Percentiles rank a stretch among this genome's conserved stretches.
Evolutionary conservation across 1,140 invertebrate species (phyloP).

Genomic region (Apis cerana): DNA sequence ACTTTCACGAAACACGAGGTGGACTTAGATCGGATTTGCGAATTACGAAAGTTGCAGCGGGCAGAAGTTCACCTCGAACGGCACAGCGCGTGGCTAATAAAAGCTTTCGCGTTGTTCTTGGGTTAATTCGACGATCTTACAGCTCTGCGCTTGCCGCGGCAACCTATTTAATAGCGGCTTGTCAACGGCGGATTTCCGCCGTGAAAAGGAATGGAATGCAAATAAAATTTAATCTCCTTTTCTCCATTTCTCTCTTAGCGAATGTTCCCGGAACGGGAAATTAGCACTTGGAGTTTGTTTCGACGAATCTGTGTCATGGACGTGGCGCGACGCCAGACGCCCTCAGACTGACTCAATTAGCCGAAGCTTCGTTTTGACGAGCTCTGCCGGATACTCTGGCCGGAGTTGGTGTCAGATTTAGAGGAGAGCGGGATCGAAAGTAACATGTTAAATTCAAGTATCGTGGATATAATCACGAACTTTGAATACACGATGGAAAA

Average conservation of each 20-base stretch:
- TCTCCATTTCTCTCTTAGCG: not conserved
- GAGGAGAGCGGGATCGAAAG: too few relatives aligned
- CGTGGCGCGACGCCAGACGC: constrained; percentile 43
- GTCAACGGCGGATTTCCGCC: constrained; percentile 38
- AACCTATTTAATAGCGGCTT: constrained; percentile 21
- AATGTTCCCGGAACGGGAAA: not conserved
- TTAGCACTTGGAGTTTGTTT: constrained; percentile 33
- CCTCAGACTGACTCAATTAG: constrained; percentile 41
- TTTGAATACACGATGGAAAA: too few relatives aligned
- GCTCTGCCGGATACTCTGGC: constrained; percentile 11
- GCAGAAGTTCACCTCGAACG: not conserved
- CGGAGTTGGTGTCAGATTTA: constrained; percentile 9
- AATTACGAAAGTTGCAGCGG: not conserved
- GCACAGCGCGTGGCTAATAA: not conserved
- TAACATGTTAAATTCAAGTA: too few relatives aligned
- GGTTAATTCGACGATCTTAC: constrained; percentile 26
- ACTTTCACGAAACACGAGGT: too few relatives aligned
- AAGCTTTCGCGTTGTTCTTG: constrained; percentile 2
- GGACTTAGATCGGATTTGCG: constrained; percentile 10
- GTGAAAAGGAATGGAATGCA: not conserved
- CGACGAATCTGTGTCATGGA: constrained; percentile 39
- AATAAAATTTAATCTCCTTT: constrained; percentile 29
- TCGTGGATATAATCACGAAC: too few relatives aligned
- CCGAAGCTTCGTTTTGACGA: constrained; percentile 46
- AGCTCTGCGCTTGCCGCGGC: not conserved